phyloP scores from a whole-genome alignment of 2,888 invertebrate genomes.

The Branchellion lobata region DNA sequence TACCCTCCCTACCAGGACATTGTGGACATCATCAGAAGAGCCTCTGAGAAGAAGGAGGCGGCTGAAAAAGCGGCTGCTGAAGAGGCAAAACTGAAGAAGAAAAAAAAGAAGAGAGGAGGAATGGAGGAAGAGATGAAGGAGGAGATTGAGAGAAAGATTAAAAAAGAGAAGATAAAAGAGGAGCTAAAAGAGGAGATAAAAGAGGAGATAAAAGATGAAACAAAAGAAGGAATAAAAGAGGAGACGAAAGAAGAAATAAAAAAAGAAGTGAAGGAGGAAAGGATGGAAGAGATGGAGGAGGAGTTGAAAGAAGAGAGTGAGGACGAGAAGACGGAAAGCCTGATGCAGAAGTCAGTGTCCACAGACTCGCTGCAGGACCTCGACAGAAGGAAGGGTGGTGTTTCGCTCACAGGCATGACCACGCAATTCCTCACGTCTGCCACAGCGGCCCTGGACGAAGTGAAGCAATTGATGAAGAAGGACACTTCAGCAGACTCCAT shows the following conservation, averaged over 20 bases:
- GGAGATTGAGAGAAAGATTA: background rate
- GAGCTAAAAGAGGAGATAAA: too few relatives aligned
- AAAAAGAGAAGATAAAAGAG: too few relatives aligned
- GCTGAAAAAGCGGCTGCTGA: slow-evolving; percentile 37
- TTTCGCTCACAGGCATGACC: slow-evolving; percentile 48
- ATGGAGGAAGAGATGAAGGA: background rate
- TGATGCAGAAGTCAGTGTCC: background rate
- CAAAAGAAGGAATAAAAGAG: slow-evolving; percentile 28
- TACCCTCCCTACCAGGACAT: slow-evolving; percentile 51
- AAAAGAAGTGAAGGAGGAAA: background rate
- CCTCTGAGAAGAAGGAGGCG: slow-evolving; percentile 50
- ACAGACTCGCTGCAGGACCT: slow-evolving; percentile 50
- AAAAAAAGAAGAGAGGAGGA: background rate
- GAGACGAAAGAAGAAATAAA: background rate
- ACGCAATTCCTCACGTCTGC: background rate
- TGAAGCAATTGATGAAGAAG: slow-evolving; percentile 42
- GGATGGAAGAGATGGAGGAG: background rate
- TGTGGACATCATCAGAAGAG: slow-evolving; percentile 51
- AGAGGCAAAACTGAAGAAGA: background rate
- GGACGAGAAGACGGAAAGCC: background rate
- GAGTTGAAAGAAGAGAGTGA: slow-evolving; percentile 47
- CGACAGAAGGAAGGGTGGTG: slow-evolving; percentile 53
- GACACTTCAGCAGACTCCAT: slow-evolving; percentile 52
- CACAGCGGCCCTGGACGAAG: slow-evolving; percentile 6
- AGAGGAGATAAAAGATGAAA: slow-evolving; percentile 49